Conservation (phyloP, 2,113 vertebrate genomes). For the Paracanthobrama guichenoti region DNA sequence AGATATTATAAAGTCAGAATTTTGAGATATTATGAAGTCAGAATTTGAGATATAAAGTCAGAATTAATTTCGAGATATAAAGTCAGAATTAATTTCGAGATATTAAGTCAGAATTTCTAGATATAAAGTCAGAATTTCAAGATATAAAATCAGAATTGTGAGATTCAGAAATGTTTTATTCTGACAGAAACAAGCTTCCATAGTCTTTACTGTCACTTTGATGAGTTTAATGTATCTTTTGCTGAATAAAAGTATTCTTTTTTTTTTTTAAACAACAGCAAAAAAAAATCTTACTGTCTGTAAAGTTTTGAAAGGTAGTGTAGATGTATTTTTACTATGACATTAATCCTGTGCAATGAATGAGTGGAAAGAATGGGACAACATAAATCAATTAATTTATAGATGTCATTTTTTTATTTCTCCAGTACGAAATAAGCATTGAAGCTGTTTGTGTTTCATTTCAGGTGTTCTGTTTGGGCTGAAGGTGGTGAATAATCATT, state of each 20-base stretch:
- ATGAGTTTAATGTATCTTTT: neutral
- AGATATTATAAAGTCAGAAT: too few relatives aligned
- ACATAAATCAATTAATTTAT: neutral
- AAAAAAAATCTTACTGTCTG: too few relatives aligned
- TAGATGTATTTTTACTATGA: neutral
- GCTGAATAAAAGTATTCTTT: neutral
- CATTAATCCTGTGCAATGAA: neutral
- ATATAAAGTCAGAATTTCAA: too few relatives aligned
- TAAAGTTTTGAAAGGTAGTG: neutral
- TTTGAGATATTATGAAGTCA: too few relatives aligned
- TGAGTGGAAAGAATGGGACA: neutral
- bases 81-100: too few relatives aligned
- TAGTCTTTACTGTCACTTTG: neutral
- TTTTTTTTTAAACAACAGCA: neutral
- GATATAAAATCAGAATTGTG: too few relatives aligned
- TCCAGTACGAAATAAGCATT: neutral
- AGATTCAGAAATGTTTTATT: too few relatives aligned
- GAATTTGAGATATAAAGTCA: too few relatives aligned
- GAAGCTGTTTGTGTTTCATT: constrained; percentile 49
- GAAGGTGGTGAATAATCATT: constrained; percentile 92
- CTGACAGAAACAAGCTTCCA: too few relatives aligned
- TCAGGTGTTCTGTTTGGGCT: constrained; percentile 93
- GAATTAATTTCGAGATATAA: too few relatives aligned
- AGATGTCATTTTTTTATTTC: neutral
- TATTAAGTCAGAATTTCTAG: too few relatives aligned